Evolutionary conservation across 2,113 vertebrate genomes (phyloP).

Genomic region (Myotis yumanensis): DNA sequence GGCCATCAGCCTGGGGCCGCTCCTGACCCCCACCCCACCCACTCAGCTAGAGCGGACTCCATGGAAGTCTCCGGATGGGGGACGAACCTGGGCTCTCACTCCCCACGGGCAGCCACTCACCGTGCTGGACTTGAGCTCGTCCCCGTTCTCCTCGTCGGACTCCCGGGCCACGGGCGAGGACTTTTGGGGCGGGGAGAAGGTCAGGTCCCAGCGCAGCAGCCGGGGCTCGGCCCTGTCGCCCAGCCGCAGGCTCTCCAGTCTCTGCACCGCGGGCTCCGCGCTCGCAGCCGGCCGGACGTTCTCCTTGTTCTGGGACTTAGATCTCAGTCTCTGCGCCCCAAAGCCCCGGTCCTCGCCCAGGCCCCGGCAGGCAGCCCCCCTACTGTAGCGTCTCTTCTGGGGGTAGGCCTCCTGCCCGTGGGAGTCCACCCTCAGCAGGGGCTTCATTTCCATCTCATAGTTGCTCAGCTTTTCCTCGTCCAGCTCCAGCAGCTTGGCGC

Average conservation of each 20-base stretch:
- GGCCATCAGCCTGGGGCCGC: neutral
- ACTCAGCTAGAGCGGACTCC: neutral
- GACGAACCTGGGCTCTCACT: neutral
- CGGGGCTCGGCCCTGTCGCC: conserved; percentile 93
- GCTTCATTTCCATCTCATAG: conserved; percentile 97
- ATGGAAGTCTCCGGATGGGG: neutral
- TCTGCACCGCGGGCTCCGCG: conserved; percentile 94
- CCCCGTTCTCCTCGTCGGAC: conserved; percentile 91
- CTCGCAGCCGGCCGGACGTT: conserved; percentile 86
- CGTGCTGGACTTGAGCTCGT: conserved; percentile 93
- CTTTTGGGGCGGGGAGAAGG: conserved; percentile 95
- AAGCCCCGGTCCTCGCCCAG: conserved; percentile 85
- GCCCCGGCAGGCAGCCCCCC: conserved; percentile 80
- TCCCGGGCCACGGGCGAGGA: conserved; percentile 95
- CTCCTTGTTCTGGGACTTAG: conserved; percentile 91
- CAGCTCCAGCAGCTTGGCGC: conserved; percentile 90
- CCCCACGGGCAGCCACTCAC: conserved; percentile 83
- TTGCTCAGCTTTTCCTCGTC: conserved; percentile 92
- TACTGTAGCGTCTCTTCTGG: conserved; percentile 85
- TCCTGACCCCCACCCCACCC: neutral
- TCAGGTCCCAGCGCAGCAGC: conserved; percentile 96
- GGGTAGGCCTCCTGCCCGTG: conserved; percentile 84
- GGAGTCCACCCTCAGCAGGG: conserved; percentile 88
- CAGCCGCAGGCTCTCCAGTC: conserved; percentile 96
- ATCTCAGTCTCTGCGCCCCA: conserved; percentile 90